Base-by-base conservation (phyloP, 1,140 invertebrate species). In the Drosophila quadrilineata region DNA sequence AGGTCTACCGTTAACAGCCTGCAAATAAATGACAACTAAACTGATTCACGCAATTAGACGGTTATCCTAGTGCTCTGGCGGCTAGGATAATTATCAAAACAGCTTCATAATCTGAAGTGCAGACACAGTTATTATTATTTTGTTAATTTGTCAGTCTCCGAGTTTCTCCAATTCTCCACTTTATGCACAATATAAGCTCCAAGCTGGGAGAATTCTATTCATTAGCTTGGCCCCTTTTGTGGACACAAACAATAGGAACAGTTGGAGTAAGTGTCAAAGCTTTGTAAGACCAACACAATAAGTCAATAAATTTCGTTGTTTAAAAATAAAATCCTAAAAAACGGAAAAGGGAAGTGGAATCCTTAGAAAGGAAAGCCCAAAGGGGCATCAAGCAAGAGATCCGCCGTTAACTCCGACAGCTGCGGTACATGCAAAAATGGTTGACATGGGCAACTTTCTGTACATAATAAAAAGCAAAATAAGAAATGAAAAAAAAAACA, bases 371-470 rank as follows among this genome's bases (percentile, higher is more conserved):
- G 54, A 52, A 33, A 38, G 38, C 29, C 33, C 19, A 40, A 29
- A 57, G 6, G 9, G 16, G 64, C 64, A 59, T 36, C 50, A 58
- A 63, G 40, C 33, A 60, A 54, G 49, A 62, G 31, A 50, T 66
- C 53, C 68, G 49, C 40, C 40, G 28, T 35, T 35, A 22, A 60
- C 36, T 40, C 57, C 41, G 71, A 52, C 71, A 52, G 46, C 73
- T 62, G 67, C 35, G 43, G 40, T 62, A 59, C 21, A 36, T 49
- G 52, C 19, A 71, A 46, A 50, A 41, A n/a, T n/a, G 38, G 72
- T 71, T 73, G 71, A 75, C 76, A 63, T 52, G 56, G 66, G 40
- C 75, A 54, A 71, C 60, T 49, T 65, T 75, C 59, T 79, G 52
- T 73, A 62, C 66, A 75, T 63, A 76, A 75, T 60, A 82, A 72